These are phyloP conservation scores for Agrochola lychnidis DNA, from an alignment of 2,888 invertebrate genomes.

Conservation along the genomic window DNA sequence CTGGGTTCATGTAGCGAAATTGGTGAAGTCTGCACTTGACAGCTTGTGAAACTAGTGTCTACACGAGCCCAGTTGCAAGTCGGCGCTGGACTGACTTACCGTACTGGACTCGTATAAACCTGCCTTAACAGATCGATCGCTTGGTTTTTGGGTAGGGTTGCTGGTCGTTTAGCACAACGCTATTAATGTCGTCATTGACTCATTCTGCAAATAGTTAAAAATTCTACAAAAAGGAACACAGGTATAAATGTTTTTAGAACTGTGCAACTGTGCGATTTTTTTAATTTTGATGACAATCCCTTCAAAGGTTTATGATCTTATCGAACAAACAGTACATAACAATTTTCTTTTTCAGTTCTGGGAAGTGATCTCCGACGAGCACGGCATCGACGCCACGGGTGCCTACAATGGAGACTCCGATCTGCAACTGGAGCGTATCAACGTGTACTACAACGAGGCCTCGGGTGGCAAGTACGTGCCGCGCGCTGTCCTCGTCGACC, in stretches of 20 bases:
- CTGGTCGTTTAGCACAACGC: background rate
- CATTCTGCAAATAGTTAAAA: background rate
- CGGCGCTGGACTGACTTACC: too few species aligned
- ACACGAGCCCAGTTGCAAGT: too few species aligned
- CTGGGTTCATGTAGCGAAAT: too few species aligned
- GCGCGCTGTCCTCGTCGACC: constrained; percentile 84
- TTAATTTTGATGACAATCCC: background rate
- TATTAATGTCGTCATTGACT: background rate
- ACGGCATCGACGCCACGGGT: constrained; percentile 83
- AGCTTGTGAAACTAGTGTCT: too few species aligned
- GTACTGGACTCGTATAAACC: too few species aligned
- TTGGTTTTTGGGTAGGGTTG: too few species aligned
- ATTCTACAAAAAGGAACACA: too few species aligned
- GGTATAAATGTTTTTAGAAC: too few species aligned
- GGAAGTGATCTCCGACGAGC: constrained; percentile 86
- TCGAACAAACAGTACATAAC: constrained; percentile 4
- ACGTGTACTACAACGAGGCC: constrained; percentile 94
- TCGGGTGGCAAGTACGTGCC: constrained; percentile 87
- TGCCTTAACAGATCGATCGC: too few species aligned
- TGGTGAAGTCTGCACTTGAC: too few species aligned
- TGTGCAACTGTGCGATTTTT: background rate
- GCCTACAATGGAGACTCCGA: constrained; percentile 92
- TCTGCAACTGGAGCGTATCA: constrained; percentile 93
- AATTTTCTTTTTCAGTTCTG: constrained; percentile 79
- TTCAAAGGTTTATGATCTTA: background rate